A percentile compares a stretch with the other conserved stretches of the same genome.
Conservation (phyloP, 2,113 vertebrate genomes). For the Elanus axillaris region DNA sequence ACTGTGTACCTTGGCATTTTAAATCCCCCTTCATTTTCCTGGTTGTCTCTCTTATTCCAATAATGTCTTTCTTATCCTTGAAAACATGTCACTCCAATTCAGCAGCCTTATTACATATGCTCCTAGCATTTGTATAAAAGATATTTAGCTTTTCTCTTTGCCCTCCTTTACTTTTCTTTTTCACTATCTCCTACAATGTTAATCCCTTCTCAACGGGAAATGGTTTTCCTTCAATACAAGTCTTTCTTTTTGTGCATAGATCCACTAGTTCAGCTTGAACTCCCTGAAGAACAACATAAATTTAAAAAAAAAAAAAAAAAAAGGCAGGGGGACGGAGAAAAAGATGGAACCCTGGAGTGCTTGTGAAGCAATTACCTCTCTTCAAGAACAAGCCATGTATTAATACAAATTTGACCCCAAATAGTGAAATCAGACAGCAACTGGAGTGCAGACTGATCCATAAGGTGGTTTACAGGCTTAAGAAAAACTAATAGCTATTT, state of each 20-base stretch:
- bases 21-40: conserved; percentile 71
- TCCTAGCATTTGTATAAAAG: conserved; percentile 66
- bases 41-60: conserved; percentile 55
- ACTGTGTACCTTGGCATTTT: conserved; percentile 65
- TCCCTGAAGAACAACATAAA: conserved; percentile 33
- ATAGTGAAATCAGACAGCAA: background rate
- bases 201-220: conserved; percentile 67
- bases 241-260: conserved; percentile 25
- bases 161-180: conserved; percentile 65
- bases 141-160: conserved; percentile 69
- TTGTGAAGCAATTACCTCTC: conserved; percentile 22
- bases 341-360: background rate
- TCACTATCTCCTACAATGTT: conserved; percentile 62
- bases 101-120: conserved; percentile 65
- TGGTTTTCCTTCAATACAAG: conserved; percentile 56
- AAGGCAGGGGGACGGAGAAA: accelerated
- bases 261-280: conserved; percentile 17
- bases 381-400: background rate
- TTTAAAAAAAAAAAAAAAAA: background rate
- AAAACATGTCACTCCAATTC: conserved; percentile 69
- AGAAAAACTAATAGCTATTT: background rate
- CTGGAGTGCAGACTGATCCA: background rate
- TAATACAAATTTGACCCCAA: conserved; percentile 6
- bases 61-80: conserved; percentile 72
- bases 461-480: background rate